Base-by-base conservation (phyloP, 2,797 vertebrate genomes). In the Molossus alvarezi region DNA sequence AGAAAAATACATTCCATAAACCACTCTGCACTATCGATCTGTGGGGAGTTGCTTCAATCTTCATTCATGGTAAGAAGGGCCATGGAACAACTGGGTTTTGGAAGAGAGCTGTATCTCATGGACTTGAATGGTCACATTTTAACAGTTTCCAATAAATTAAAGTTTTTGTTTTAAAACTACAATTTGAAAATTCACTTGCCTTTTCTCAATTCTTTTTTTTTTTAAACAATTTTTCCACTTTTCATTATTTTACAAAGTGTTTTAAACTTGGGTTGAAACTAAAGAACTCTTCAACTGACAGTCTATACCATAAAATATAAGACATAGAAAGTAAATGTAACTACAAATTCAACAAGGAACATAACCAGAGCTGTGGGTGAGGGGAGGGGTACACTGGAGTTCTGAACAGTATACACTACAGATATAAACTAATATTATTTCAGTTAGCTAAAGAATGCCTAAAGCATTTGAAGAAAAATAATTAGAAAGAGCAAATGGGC, bases 101-200 rank as follows among this genome's bases (percentile, higher is more conserved):
- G 62, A 82, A 90, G 27, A 85, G 1, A 91, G 51, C 23, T 57
- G 3, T 9, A 87, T 14, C 23, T 60, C 23, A 85, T 4, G 64
- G 21, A 41, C 48, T 33, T 88, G 48, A 69, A 0, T 58, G 21
- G n/a, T 58, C 79, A 92, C 23, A 93, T 27, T 90, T 90, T 69
- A 87, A 87, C 29, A 87, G 41, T 83, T 90, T 57, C 37, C 58
- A 90, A 9, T 45, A 88, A 90, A 87, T 64, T 88, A 69, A 60
- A 60, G 37, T 37, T 88, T 86, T 55, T 75, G 55, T 94, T 95
- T 96, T 85, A 84, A 95, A 93, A 86, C 64, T 86, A 29, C 27
- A 88, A 91, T 58, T 45, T 90, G 37, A 96, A 94, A 93, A 62
- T 89, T 80, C 81, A 91, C 17, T 90, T 84, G 33, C 20, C 65